Base-by-base conservation (phyloP, 2,113 vertebrate genomes). In the Platanista minor region DNA sequence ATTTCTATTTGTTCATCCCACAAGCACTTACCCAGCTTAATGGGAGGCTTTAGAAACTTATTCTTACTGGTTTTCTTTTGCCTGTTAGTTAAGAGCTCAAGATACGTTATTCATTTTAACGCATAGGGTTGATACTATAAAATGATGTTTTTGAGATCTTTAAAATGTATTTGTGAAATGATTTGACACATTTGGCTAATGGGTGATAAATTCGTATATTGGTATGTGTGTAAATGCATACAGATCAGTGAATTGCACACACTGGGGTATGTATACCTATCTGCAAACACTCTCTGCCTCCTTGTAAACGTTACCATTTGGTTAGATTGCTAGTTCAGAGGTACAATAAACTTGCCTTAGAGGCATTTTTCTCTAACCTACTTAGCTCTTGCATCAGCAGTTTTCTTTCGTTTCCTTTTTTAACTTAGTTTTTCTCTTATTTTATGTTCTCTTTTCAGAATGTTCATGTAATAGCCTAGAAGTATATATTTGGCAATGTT, bases 381-480 rank as follows among this genome's bases (percentile, higher is more conserved):
- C 36, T 86, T 69, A 92, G 33, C 2, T 69, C 13, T 36, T 27
- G 5, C 31, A 88, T 77, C 75, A 94, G 59, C 52, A 91, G n/a
- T 94, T 94, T 96, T 83, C 14, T 64, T 92, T 72, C 36, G 4
- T 96, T 77, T 90, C 15, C 23, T 54, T 67, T 92, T 75, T 71
- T 1, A 69, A 80, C 84, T 91, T 85, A 75, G 80, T 97, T 74
- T 92, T 81, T 57, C 8, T 85, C 23, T 83, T 62, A 84, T 97
- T 85, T 87, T 78, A 43, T 75, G n/a, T 80, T 83, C 17, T 89
- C 13, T 87, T 78, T 92, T 82, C 39, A 27, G 52, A 93, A 91
- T 33, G 1, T 64, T 14, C 62, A 59, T 25, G 6, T 46, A 78
- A 59, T 54, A 86, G 18, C 71, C 41, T 86, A 59, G 15, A 89